These are phyloP conservation scores for Apodemia hepburni DNA, from an alignment of 2,888 invertebrate genomes.

Conservation along the genomic window DNA sequence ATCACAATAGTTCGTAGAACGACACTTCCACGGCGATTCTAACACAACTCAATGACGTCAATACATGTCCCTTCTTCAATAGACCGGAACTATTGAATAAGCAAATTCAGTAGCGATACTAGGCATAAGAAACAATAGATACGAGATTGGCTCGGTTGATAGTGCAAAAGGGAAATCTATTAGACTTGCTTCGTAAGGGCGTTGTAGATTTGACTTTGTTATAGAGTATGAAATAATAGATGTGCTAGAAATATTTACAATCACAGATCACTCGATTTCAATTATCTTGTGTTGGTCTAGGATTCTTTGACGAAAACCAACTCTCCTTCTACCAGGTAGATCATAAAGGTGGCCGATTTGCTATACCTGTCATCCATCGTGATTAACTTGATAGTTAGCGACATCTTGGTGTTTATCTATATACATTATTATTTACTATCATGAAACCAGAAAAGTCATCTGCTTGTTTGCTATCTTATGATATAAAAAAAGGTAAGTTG, in stretches of 20 bases:
- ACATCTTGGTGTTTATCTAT: too few species aligned
- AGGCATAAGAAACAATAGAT: conserved; percentile 12
- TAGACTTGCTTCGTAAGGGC: conserved; percentile 21
- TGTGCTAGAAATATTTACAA: background rate
- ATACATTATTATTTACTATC: too few species aligned
- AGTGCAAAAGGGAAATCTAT: conserved; percentile 30
- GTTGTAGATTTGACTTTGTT: conserved; percentile 20
- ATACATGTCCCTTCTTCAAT: conserved; percentile 6
- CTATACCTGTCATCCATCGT: too few species aligned
- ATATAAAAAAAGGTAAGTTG: too few species aligned
- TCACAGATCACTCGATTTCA: too few species aligned
- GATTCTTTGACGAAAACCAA: too few species aligned
- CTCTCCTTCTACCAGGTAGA: too few species aligned
- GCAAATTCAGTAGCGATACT: conserved; percentile 9
- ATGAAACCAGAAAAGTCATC: too few species aligned
- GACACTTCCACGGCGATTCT: background rate
- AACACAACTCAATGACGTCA: background rate
- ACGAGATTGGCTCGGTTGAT: conserved; percentile 25
- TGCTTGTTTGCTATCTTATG: too few species aligned
- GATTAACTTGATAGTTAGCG: too few species aligned
- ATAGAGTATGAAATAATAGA: background rate
- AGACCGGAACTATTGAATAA: conserved; percentile 9
- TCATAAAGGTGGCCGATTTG: too few species aligned
- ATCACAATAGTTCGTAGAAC: background rate
- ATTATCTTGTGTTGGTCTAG: too few species aligned